A percentile compares a stretch with the other conserved stretches of the same genome.
Evolutionary conservation across 2,888 invertebrate genomes (phyloP).

Genomic region (Meiosimyza decipiens): DNA sequence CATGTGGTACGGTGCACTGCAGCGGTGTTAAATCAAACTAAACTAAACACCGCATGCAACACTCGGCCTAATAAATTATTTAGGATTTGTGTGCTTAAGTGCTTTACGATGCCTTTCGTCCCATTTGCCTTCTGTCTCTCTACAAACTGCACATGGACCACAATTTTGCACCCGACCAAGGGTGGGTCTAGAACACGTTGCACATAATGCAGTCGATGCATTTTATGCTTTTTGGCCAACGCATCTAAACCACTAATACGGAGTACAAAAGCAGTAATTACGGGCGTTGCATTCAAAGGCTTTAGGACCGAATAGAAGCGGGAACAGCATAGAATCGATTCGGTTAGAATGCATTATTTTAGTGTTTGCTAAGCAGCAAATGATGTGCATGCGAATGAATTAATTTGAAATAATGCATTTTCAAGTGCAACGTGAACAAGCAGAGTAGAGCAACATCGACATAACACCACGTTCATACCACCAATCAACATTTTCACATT

Average conservation of each 20-base stretch:
- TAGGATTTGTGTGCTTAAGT: constrained; percentile 15
- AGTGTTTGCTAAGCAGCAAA: constrained; percentile 30
- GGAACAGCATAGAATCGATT: no score
- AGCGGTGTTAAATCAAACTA: constrained; percentile 41
- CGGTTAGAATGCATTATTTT: constrained; percentile 15
- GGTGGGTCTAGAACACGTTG: constrained; percentile 4
- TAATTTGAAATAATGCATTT: constrained; percentile 36
- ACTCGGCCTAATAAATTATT: constrained; percentile 33
- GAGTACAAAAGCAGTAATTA: constrained; percentile 8
- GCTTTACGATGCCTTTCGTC: background rate
- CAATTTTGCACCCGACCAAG: background rate
- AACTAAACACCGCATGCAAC: constrained; percentile 38
- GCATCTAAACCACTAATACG: constrained; percentile 13
- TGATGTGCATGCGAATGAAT: constrained; percentile 40
- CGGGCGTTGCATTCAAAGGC: background rate
- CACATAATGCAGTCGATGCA: background rate
- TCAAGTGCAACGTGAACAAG: constrained; percentile 9
- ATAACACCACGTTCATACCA: no score
- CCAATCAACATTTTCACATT: no score
- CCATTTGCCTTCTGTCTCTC: background rate
- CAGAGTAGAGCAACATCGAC: no score
- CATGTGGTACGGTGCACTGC: background rate
- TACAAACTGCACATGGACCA: background rate
- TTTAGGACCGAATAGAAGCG: background rate
- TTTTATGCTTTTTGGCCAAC: constrained; percentile 22